phyloP scores from a whole-genome alignment of 37 sponge, comb jelly and placozoan species.

The Cliona cf. orientalis region DNA sequence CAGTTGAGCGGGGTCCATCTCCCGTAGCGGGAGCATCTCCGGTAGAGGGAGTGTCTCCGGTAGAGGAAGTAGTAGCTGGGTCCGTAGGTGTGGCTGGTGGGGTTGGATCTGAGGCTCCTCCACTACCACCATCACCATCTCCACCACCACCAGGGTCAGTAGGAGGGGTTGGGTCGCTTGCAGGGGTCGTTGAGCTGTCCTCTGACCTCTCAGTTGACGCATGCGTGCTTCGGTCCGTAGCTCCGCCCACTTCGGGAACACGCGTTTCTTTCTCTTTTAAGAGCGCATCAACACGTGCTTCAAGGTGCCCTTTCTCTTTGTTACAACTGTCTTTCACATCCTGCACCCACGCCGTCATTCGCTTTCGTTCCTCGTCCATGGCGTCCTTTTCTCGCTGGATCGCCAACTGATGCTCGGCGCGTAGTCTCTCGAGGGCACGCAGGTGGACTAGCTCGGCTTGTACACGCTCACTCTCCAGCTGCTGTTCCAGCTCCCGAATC shows the following conservation, averaged over 20 bases:
- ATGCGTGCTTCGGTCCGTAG: not conserved
- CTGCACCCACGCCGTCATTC: too few species aligned
- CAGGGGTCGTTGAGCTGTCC: not conserved
- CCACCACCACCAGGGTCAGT: constrained; percentile 1
- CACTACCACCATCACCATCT: too few species aligned
- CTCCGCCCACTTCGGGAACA: not conserved
- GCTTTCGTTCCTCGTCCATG: not conserved
- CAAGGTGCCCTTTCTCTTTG: too few species aligned
- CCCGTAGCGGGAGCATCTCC: too few species aligned
- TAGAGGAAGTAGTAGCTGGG: too few species aligned
- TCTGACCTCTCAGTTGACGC: constrained; percentile 1
- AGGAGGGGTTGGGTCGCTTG: not conserved
- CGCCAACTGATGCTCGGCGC: not conserved
- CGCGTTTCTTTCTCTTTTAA: not conserved
- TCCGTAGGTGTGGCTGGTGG: too few species aligned
- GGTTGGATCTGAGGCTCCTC: too few species aligned
- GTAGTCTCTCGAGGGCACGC: not conserved
- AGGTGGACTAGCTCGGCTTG: not conserved
- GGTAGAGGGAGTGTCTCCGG: too few species aligned
- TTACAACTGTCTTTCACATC: too few species aligned
- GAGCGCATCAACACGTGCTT: not conserved
- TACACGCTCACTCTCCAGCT: not conserved
- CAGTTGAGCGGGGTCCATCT: too few species aligned
- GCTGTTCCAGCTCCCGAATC: not conserved
- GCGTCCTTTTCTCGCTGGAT: not conserved